A percentile compares a stretch with the other conserved stretches of the same genome.
Evolutionary conservation across 35 echinoderm and acorn worm species (phyloP).

Genomic region (Apostichopus californicus): DNA sequence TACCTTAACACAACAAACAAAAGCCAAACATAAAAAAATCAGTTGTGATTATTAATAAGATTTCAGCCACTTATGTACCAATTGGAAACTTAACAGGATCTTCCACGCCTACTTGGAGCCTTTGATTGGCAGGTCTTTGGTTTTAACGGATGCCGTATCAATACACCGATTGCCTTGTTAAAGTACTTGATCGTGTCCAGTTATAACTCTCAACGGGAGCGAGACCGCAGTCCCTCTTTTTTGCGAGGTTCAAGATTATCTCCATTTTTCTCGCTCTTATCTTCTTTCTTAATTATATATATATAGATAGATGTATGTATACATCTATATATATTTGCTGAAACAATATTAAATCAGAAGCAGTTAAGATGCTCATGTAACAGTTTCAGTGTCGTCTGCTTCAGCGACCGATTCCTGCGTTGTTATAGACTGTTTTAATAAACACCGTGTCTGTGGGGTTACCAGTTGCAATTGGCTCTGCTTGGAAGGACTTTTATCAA

Average conservation of each 20-base stretch:
- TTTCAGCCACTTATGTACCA: slow-evolving; percentile 56
- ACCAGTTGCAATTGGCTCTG: too few species aligned
- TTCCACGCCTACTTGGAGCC: slow-evolving; percentile 29
- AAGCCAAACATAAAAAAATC: slow-evolving; percentile 32
- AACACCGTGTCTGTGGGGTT: too few species aligned
- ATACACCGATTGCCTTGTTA: slow-evolving; percentile 48
- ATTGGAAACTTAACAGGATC: slow-evolving; percentile 46
- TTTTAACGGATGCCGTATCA: not conserved
- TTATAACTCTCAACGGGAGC: slow-evolving; percentile 42
- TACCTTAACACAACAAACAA: slow-evolving; percentile 58
- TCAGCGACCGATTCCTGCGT: not conserved
- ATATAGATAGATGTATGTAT: too few species aligned
- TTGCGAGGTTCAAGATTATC: slow-evolving; percentile 6
- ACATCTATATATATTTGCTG: not conserved
- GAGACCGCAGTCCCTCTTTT: slow-evolving; percentile 39
- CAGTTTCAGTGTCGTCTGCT: slow-evolving; percentile 7
- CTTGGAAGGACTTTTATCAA: too few species aligned
- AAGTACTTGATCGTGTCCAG: slow-evolving; percentile 53
- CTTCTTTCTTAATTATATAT: too few species aligned
- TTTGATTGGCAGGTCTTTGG: slow-evolving; percentile 45
- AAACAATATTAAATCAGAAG: not conserved
- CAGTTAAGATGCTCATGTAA: too few species aligned
- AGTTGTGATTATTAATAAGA: slow-evolving; percentile 61
- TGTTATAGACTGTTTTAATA: not conserved
- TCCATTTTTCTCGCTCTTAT: not conserved